Evolutionary conservation across 2,797 vertebrate genomes (phyloP).

Genomic region (Sus cebifrons): DNA sequence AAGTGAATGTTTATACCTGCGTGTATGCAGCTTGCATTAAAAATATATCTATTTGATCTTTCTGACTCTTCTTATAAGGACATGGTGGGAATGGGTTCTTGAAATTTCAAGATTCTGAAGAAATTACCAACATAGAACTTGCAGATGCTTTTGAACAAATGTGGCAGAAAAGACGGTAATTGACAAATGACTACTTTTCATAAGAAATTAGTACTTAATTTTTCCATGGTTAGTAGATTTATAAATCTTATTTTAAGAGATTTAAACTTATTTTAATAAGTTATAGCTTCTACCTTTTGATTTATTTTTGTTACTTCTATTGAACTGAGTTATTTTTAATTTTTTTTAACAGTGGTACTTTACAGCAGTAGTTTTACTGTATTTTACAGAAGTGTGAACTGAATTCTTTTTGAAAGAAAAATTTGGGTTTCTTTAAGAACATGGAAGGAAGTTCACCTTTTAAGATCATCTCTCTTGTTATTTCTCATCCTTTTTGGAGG

Average conservation of each 20-base stretch:
- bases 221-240: slow-evolving; percentile 52
- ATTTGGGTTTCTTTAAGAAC: neutral
- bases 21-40: neutral
- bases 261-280: slow-evolving; percentile 61
- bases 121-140: slow-evolving; percentile 99
- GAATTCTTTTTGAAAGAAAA: slow-evolving; percentile 47
- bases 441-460: neutral
- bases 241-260: slow-evolving; percentile 41
- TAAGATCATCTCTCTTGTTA: neutral
- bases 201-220: slow-evolving; percentile 15
- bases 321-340: neutral
- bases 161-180: slow-evolving; percentile 99
- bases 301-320: slow-evolving; percentile 57
- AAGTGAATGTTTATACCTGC: slow-evolving; percentile 25
- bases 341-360: neutral
- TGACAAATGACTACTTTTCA: slow-evolving; percentile 63
- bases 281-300: slow-evolving; percentile 13
- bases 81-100: slow-evolving; percentile 99
- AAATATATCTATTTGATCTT: slow-evolving; percentile 41
- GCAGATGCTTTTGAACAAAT: slow-evolving; percentile 99
- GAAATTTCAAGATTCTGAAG: slow-evolving; percentile 99
- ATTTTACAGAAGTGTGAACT: neutral
- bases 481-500: neutral
- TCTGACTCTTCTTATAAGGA: slow-evolving; percentile 89
- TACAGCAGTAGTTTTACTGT: neutral